Base-by-base conservation (phyloP, 2,888 invertebrate genomes). In the Eurytoma adleriae region DNA sequence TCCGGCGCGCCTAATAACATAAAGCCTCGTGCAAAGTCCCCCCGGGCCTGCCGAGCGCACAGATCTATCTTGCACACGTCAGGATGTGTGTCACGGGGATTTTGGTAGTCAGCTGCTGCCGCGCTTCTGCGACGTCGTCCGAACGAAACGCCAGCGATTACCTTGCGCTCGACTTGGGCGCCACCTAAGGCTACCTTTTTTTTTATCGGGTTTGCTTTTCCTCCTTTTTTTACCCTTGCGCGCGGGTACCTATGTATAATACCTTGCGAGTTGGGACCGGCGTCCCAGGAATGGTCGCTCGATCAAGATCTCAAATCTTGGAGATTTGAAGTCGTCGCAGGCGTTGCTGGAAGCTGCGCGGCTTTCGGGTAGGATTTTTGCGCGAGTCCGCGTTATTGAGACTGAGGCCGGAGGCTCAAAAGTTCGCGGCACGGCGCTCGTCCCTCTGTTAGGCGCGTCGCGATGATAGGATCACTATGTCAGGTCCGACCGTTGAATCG, bases 61-160 rank as follows among this genome's bases (percentile, higher is more conserved):
- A 79, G 83, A 84, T 84, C 84, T 79, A 78, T 84, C 82, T 84
- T 84, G 57, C 50, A 50, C 72, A 52, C 72, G 83, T 83, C 80
- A 79, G 57, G 72, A 80, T 83, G 59, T 82, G 79, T 82, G 80
- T 82, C 82, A 81, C 78, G 70, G 75, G 79, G 82, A 79, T 81
- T 81, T 78, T 62, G 68, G 69, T 24, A 72, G 78, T 75, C 78
- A 81, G 78, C 81, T 81, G 80, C 70, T 64, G 14, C 56, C 5
- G 30, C 54, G 27, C 18, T 13, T 13, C n/a, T n/a, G n/a, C n/a
- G 5, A 40, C 48, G 54, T 24, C 40, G 18, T 40, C 16, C 69
- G 56, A 24, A 2, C 16, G 12, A 2, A 30, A 27, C 4, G n/a
- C 10, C 16, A 24, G n/a, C 73, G 56, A 64, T 13, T 40, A 64